Base-by-base conservation (phyloP, 2,113 vertebrate genomes). In the Grus americana region DNA sequence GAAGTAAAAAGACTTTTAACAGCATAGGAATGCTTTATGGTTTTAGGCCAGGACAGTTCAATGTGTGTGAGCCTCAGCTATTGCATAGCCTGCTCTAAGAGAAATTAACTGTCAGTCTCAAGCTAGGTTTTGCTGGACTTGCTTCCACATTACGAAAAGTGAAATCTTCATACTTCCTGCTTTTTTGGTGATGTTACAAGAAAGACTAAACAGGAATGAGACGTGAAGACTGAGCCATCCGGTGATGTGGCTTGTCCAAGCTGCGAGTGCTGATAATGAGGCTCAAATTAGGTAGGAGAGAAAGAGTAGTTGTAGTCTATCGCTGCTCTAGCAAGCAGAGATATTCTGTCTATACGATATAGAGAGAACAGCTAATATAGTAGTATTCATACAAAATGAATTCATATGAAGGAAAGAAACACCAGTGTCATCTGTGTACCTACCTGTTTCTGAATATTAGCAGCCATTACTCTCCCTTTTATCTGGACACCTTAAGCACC, bases 261-360 rank as follows among this genome's bases (percentile, higher is more conserved):
- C 26, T 92, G 27, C 15, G 32, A 34, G 22, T 54, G 42, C 16
- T 76, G 40, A 13, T 32, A 57, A 57, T 12, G 10, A 79, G 29
- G 15, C 23, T 63, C 32, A 46, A 61, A 88, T 40, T 29, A 26
- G 49, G 14, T 11, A 32, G 20, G 36, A 92, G 29, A 61, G 9
- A 47, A 52, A 26, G 17, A 9, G 5, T 12, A 29, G 11, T 11
- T 74, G 23, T 26, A 17, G 30, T 49, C 30, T 46, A 34, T 54
- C 9, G 6, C n/a, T 38, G 19, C 19, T 62, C 12, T 32, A 50
- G 42, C 34, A 32, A 52, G 8, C 26, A 40, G 15, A 24, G 52
- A 36, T 17, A 10, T 9, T 1, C 2, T 29, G 0, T 7, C 40
- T 67, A 2, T 46, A 18, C 19, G 21, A 15, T 15, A 52, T 0